phyloP scores from a whole-genome alignment of 2,113 vertebrate species.

The Pygathrix nemaeus region DNA sequence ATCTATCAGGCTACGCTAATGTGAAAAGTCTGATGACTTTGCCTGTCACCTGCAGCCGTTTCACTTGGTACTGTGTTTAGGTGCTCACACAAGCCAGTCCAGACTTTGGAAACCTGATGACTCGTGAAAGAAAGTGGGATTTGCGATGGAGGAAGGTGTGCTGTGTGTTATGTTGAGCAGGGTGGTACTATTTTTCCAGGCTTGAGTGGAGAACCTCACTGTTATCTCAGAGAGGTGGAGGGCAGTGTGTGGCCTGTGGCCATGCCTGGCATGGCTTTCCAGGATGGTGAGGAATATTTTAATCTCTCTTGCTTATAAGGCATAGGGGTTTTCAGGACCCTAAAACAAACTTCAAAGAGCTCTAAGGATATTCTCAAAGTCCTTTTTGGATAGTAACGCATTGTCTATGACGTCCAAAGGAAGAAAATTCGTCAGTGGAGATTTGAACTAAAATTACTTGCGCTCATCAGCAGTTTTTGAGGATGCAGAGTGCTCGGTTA shows the following conservation, averaged over 20 bases:
- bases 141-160: accelerated
- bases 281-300: not conserved
- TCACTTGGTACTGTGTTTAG: not conserved
- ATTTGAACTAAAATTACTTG: slow-evolving; percentile 49
- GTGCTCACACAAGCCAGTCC: not conserved
- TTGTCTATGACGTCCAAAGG: not conserved
- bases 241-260: not conserved
- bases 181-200: not conserved
- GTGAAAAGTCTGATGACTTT: not conserved
- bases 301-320: not conserved
- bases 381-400: not conserved
- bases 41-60: not conserved
- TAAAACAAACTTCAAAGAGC: not conserved
- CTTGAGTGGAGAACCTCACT: not conserved
- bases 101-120: not conserved
- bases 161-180: accelerated
- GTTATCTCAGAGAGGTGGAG: not conserved
- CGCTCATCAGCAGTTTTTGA: slow-evolving; percentile 45
- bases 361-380: not conserved
- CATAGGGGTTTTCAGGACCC: not conserved
- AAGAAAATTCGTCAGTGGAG: slow-evolving; percentile 14
- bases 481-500: not conserved
- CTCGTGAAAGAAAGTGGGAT: not conserved
- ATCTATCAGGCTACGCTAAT: accelerated
- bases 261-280: not conserved